Conservation (phyloP, 2,888 invertebrate genomes). For the Hirtodrosophila confusa region DNA sequence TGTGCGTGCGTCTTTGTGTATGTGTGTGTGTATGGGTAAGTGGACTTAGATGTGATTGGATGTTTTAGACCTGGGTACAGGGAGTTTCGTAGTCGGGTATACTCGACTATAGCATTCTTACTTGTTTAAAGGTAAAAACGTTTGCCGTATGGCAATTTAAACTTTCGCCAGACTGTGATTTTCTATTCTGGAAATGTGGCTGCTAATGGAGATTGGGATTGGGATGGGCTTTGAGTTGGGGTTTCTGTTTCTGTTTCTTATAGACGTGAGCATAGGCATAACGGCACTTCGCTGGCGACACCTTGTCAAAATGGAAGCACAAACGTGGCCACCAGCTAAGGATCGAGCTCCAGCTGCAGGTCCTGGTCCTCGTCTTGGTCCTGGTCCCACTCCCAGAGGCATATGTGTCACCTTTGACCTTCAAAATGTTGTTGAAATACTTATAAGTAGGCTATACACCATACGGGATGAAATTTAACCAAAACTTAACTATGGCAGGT, state of each 20-base stretch:
- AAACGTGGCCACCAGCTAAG: too few relatives aligned
- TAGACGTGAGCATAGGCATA: neutral
- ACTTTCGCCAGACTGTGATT: conserved; percentile 37
- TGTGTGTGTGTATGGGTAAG: too few relatives aligned
- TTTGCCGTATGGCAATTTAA: conserved; percentile 42
- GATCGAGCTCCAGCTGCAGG: too few relatives aligned
- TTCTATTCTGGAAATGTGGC: conserved; percentile 3
- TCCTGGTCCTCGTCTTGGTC: too few relatives aligned
- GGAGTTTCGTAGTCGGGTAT: too few relatives aligned
- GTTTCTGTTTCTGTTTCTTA: neutral
- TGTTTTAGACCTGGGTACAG: too few relatives aligned
- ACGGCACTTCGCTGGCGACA: conserved; percentile 4
- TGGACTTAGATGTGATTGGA: too few relatives aligned
- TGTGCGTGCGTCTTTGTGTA: too few relatives aligned
- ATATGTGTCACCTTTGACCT: conserved; percentile 21
- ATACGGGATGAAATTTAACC: too few relatives aligned
- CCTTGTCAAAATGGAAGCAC: neutral
- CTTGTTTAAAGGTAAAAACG: conserved; percentile 24
- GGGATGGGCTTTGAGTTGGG: neutral
- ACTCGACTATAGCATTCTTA: too few relatives aligned
- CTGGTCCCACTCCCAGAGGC: neutral
- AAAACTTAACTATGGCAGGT: conserved; percentile 2
- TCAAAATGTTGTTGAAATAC: conserved; percentile 7
- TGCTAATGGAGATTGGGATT: neutral
- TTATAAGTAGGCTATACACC: too few relatives aligned